Conservation (phyloP, 1,140 invertebrate species). For the honey bee (Apis mellifera) region Amel_HAv3.1 CM009931.2:11685001-11685500, state of each 20-base stretch:
- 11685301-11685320: constrained; percentile 92
- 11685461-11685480: constrained; percentile 1
- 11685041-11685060: constrained; percentile 79
- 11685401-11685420: constrained; percentile 86
- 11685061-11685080: constrained; percentile 88
- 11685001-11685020: constrained; percentile 82
- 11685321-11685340: constrained; percentile 90
- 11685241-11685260: constrained; percentile 90
- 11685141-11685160: not conserved
- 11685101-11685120: constrained; percentile 94
- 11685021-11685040: constrained; percentile 76
- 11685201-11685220: not conserved
- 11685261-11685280: constrained; percentile 91
- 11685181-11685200: too few species aligned
- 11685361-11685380: constrained; percentile 95
- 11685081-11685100: constrained; percentile 87
- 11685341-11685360: constrained; percentile 91
- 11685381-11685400: constrained; percentile 91
- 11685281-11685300: constrained; percentile 91
- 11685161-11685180: too few species aligned
- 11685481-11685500: constrained; percentile 3
- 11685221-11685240: constrained; percentile 2
- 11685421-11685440: constrained; percentile 72
- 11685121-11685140: constrained; percentile 70
- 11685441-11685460: constrained; percentile 4